Base-by-base conservation (phyloP, 2,888 invertebrate species). In the Mythimna loreyi region DNA sequence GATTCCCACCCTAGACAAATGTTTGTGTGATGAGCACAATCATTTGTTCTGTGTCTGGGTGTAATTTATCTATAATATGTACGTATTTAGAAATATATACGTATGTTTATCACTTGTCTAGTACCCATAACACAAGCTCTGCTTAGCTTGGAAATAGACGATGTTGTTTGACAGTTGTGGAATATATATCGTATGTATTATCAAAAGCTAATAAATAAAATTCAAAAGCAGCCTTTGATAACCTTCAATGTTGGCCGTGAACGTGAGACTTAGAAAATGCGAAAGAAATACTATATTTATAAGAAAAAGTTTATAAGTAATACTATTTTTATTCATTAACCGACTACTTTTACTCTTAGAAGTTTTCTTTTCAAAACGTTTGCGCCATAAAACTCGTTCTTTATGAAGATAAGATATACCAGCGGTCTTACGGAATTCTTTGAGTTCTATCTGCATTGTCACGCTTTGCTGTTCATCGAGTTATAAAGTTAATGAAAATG, bases 401-500 rank as follows among this genome's bases (percentile, higher is more conserved):
- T 13, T 23, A 28, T 0, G 28, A 28, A 53, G 8, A 59, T 33
- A 40, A 40, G 47, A 25, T 60, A n/a, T n/a, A n/a, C 33, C 16
- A n/a, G 9, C 9, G 13, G 47, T 21, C 6, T 70, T 55, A 21
- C 11, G 11, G 11, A 53, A 40, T n/a, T 52, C 23, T 52, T 50
- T 16, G 50, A 33, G 4, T 55, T 21, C 13, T 40, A 72, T 57
- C 25, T 65, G 43, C 43, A 45, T 40, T 19, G 5, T 30, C 5
- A 45, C 43, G n/a, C n/a, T 45, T 7, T 45, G 7, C n/a, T 16
- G 13, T 45, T 45, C 43, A n/a, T n/a, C n/a, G 43, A 45, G 43
- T 59, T 43, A 58, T 50, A 11, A 45, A 56, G 25, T 28, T 21
- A 40, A 55, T 59, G 55, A 59, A 55, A 16, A 71, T 59, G 43